Conservation (phyloP, 2,113 vertebrate species). For the Chamaetylas fuelleborni region DNA sequence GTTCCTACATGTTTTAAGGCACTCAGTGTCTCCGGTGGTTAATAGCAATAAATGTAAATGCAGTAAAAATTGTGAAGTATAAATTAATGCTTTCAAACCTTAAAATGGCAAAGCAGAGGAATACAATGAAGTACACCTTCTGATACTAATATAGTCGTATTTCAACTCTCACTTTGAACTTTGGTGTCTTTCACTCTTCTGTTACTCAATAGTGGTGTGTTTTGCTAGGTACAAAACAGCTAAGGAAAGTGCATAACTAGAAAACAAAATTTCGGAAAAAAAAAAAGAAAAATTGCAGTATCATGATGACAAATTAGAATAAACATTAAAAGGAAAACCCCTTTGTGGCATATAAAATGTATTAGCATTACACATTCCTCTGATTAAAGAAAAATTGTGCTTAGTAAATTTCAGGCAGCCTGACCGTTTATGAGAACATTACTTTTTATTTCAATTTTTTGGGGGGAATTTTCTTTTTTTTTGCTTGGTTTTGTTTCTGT, state of each 20-base stretch:
- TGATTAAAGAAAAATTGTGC: background rate
- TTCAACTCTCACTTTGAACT: background rate
- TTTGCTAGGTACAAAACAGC: background rate
- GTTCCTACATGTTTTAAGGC: background rate
- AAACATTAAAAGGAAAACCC: background rate
- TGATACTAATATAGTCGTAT: background rate
- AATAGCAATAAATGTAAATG: background rate
- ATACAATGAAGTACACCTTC: background rate
- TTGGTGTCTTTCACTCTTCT: background rate
- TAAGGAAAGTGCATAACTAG: background rate
- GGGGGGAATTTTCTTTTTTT: rapidly evolving
- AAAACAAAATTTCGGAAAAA: background rate
- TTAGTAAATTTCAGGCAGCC: background rate
- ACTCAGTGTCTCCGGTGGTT: background rate
- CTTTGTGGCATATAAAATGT: background rate
- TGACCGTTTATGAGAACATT: background rate
- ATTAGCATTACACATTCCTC: background rate
- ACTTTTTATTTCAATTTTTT: background rate
- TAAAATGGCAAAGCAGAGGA: background rate
- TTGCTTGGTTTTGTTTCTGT: background rate
- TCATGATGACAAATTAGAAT: background rate
- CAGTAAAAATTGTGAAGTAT: background rate
- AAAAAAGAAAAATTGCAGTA: background rate
- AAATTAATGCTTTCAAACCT: background rate
- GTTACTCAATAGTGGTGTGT: background rate